Evolutionary conservation across 1,140 invertebrate species (phyloP).

Genomic region (Triops cancriformis): DNA sequence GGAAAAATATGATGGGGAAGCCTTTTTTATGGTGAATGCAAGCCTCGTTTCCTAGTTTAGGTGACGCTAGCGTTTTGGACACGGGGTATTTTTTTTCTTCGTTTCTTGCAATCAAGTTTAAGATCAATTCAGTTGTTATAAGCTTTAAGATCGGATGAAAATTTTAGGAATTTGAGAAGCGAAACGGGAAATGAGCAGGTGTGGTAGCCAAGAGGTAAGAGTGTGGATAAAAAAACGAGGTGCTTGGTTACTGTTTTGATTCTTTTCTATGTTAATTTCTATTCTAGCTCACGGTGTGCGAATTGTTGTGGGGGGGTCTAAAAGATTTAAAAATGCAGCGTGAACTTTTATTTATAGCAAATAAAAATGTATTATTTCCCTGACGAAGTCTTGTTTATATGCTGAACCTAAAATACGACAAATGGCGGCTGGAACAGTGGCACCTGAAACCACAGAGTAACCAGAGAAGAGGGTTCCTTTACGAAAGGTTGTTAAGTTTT

Average conservation of each 20-base stretch:
- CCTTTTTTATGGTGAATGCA: neutral
- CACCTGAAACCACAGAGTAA: too few relatives aligned
- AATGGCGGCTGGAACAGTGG: too few relatives aligned
- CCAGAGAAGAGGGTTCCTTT: too few relatives aligned
- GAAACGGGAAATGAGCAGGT: neutral
- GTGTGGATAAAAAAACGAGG: neutral
- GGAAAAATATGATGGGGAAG: neutral
- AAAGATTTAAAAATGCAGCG: neutral
- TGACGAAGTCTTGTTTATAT: neutral
- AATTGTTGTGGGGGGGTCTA: neutral
- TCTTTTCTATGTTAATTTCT: neutral
- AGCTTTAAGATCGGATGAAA: neutral
- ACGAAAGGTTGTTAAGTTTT: too few relatives aligned
- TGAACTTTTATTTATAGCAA: conserved; percentile 7
- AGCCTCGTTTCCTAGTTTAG: neutral
- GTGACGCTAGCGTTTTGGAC: neutral
- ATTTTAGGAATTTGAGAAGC: neutral
- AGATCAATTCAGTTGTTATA: neutral
- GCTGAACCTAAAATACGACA: too few relatives aligned
- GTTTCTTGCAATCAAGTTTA: neutral
- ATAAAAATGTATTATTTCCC: conserved; percentile 4
- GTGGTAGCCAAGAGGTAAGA: neutral
- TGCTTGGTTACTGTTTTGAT: neutral
- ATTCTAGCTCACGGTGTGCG: neutral
- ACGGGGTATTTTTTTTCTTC: neutral